A percentile compares a stretch with the other conserved stretches of the same genome.
These are phyloP conservation scores for Dipus sagitta DNA, from an alignment of 2,797 vertebrate species.

Conservation along the genomic window DNA sequence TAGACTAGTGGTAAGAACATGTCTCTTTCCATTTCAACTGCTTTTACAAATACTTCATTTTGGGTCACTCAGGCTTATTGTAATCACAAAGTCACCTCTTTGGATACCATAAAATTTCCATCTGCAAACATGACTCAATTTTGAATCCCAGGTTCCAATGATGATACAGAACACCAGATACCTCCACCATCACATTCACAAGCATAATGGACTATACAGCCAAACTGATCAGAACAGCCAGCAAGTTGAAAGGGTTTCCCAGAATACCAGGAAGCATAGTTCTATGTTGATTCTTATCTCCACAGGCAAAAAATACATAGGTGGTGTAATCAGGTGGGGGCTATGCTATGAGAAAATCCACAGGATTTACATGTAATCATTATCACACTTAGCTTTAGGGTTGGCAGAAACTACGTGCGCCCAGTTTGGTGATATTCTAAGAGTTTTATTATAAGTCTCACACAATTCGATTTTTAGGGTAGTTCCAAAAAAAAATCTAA, in stretches of 20 bases:
- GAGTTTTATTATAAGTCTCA: not conserved
- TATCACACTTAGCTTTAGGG: not conserved
- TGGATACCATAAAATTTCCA: not conserved
- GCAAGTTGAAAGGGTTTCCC: slow-evolving; percentile 91
- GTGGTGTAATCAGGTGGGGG: not conserved
- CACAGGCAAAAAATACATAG: slow-evolving; percentile 21
- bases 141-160: not conserved
- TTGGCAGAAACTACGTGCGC: not conserved
- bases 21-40: not conserved
- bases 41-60: not conserved
- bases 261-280: slow-evolving; percentile 91
- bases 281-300: slow-evolving; percentile 48
- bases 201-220: slow-evolving; percentile 95
- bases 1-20: not conserved
- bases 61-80: not conserved
- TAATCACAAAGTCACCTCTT: not conserved
- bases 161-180: slow-evolving; percentile 86
- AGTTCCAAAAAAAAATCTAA: not conserved
- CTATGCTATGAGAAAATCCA: not conserved
- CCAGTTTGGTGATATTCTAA: not conserved
- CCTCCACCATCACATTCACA: slow-evolving; percentile 96
- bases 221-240: slow-evolving; percentile 95
- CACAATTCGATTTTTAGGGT: not conserved
- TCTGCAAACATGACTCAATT: not conserved
- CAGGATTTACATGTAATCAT: not conserved